Percentiles rank a stretch among this genome's conserved stretches.
Evolutionary conservation across 1,140 invertebrate species (phyloP).

Genomic region (Hestina assimilis): DNA sequence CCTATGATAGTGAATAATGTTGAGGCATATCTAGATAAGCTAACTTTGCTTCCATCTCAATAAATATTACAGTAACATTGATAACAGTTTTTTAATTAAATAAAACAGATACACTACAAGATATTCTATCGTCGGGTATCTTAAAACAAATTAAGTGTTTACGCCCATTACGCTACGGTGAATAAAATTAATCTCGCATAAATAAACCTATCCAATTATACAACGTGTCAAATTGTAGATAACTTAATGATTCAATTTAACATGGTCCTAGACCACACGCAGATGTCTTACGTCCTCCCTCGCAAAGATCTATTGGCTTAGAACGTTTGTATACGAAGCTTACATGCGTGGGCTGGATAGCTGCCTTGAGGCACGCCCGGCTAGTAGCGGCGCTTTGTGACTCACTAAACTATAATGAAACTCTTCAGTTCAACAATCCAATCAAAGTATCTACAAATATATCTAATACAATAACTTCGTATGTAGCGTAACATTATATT

Average conservation of each 20-base stretch:
- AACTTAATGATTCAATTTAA: conserved; percentile 56
- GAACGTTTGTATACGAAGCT: conserved; percentile 30
- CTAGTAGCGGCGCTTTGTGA: conserved; percentile 44
- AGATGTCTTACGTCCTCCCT: conserved; percentile 50
- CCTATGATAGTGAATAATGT: conserved; percentile 9
- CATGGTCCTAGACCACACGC: conserved; percentile 54
- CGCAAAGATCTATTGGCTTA: conserved; percentile 42
- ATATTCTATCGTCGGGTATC: neutral
- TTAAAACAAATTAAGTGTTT: conserved; percentile 1
- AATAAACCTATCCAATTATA: conserved; percentile 35
- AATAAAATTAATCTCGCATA: conserved; percentile 28
- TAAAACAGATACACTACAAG: neutral
- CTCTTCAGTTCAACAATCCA: conserved; percentile 1
- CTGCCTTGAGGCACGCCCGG: conserved; percentile 46
- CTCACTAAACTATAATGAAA: conserved; percentile 37
- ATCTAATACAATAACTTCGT: neutral
- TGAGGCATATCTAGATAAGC: conserved; percentile 15
- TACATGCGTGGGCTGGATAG: conserved; percentile 41
- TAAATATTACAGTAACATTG: neutral
- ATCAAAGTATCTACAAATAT: conserved; percentile 2
- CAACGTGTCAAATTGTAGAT: conserved; percentile 40
- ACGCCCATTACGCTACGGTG: conserved; percentile 5
- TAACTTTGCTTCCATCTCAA: too few relatives aligned
- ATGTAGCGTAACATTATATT: neutral
- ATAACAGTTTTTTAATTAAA: neutral